Evolutionary conservation across 2,888 invertebrate species (phyloP).

Genomic region (Panorpa germanica): DNA sequence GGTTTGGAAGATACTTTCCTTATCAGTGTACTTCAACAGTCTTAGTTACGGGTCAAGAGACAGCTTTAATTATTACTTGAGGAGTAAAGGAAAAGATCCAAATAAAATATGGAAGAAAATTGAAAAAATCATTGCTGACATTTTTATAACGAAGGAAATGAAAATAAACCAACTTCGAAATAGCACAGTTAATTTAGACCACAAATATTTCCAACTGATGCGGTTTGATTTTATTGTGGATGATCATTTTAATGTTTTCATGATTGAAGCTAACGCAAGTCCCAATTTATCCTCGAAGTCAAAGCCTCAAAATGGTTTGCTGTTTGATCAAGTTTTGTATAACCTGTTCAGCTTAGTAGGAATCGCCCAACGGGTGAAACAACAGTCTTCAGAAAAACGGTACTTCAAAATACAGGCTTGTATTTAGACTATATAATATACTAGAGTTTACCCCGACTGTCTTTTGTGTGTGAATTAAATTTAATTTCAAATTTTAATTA

Average conservation of each 20-base stretch:
- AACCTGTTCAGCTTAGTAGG: constrained; percentile 68
- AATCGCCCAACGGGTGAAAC: too few relatives aligned
- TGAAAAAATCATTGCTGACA: constrained; percentile 41
- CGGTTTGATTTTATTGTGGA: constrained; percentile 88
- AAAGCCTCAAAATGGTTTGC: constrained; percentile 63
- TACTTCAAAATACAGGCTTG: too few relatives aligned
- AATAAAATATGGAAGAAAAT: constrained; percentile 61
- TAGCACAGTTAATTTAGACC: constrained; percentile 18
- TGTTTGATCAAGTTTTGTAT: constrained; percentile 86
- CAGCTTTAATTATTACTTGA: constrained; percentile 60
- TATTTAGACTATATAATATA: too few relatives aligned
- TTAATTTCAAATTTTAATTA: too few relatives aligned
- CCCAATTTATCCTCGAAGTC: constrained; percentile 91
- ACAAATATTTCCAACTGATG: constrained; percentile 78
- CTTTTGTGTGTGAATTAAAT: too few relatives aligned
- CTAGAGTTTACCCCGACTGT: too few relatives aligned
- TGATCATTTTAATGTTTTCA: constrained; percentile 62
- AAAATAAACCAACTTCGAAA: constrained; percentile 36
- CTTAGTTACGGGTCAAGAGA: constrained; percentile 72
- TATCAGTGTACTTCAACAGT: constrained; percentile 46
- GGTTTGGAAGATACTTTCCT: constrained; percentile 76
- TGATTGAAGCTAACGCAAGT: constrained; percentile 97
- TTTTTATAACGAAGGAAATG: constrained; percentile 44
- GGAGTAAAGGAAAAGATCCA: constrained; percentile 48
- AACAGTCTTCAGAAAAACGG: too few relatives aligned